Base-by-base conservation (phyloP, 1,140 invertebrate genomes). In the Nixonia krombeini region DNA sequence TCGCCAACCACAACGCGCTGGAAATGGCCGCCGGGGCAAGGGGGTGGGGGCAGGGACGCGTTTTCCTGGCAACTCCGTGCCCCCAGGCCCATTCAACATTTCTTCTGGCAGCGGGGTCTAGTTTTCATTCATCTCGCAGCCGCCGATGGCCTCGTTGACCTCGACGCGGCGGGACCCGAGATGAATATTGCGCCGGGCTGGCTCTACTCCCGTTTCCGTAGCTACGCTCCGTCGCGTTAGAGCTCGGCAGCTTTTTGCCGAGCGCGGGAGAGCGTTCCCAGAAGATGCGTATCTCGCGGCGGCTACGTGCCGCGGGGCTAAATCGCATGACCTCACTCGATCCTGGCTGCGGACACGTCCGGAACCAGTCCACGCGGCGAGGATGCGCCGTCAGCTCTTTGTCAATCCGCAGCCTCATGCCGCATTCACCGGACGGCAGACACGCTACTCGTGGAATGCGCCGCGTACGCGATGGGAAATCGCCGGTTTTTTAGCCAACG, bases 51-150 rank as follows among this genome's bases (percentile, higher is more conserved):
- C n/a, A n/a, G n/a, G n/a, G n/a, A n/a, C n/a, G n/a, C 73, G 74
- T 77, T 75, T 75, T 62, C 61, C 41, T 35, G 10, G 45, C 41
- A 35, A 23, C 18, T 61, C 45, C 16, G 56, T 63, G 37, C 70
- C 63, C 62, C 67, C 51, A 62, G 73, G 75, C 73, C 53, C 75
- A 79, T 79, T 79, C 76, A 79, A 58, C 61, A 77, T 65, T 51
- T 63, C 69, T 63, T 75, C 74, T 63, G 68, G 63, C 67, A 73
- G 61, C 66, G 50, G 61, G 61, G 51, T 66, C 73, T 79, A 79
- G 76, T 79, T 79, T 79, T 77, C 76, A 79, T 79, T 79, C 76
- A 79, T 72, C 67, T 77, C 73, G 64, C 73, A 73, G 76, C 72
- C 73, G 68, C 58, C 70, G 76, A 77, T 79, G 75, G 76, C 75